These are phyloP conservation scores for Cheirogaleus major DNA, from an alignment of 2,797 vertebrate species.

Conservation along the genomic window DNA sequence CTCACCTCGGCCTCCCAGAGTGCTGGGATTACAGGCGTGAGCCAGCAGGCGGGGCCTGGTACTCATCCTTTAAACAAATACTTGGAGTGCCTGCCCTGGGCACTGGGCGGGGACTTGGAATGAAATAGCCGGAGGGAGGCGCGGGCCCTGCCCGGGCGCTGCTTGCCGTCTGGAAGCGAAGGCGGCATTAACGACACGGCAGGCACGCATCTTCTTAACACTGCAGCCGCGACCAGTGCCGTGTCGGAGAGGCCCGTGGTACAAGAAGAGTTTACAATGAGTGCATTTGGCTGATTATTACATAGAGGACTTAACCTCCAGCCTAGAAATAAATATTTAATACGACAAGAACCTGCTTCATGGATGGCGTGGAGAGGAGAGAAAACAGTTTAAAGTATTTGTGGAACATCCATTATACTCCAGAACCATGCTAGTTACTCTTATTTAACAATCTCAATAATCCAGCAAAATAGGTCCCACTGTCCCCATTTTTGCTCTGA, in stretches of 20 bases:
- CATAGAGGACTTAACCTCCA: not conserved
- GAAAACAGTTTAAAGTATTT: not conserved
- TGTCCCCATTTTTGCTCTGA: not conserved
- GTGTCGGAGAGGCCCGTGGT: rapidly evolving
- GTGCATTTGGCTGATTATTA: not conserved
- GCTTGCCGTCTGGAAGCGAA: too few relatives aligned
- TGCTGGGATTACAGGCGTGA: too few relatives aligned
- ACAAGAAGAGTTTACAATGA: not conserved
- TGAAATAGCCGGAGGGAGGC: not conserved
- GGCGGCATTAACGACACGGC: not conserved
- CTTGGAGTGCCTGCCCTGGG: not conserved
- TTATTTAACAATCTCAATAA: not conserved
- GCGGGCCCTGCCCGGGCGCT: not conserved
- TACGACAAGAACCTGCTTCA: not conserved
- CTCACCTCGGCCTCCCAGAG: too few relatives aligned
- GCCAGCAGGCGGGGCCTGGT: too few relatives aligned
- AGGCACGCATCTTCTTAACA: not conserved
- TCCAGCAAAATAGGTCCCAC: not conserved
- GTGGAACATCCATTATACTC: too few relatives aligned
- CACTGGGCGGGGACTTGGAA: not conserved
- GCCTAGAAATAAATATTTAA: not conserved
- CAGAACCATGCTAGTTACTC: not conserved
- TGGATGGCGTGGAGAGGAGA: not conserved
- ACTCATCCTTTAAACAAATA: not conserved
- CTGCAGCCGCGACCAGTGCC: rapidly evolving